Conservation (phyloP, 2,888 invertebrate species). For the Apamea epomidion region DNA sequence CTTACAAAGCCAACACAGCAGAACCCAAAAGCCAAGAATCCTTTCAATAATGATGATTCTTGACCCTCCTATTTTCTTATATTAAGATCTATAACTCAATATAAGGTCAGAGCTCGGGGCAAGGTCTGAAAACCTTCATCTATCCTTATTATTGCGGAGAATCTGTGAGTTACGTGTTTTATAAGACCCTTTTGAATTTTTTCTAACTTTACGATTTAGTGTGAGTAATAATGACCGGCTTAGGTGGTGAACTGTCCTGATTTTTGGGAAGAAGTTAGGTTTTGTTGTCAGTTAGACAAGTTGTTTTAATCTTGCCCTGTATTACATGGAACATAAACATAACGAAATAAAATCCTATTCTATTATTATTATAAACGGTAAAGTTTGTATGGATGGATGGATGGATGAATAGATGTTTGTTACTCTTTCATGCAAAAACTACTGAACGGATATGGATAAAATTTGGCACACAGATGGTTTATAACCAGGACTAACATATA, state of each 20-base stretch:
- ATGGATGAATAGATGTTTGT: too few species aligned
- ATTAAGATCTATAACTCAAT: constrained; percentile 62
- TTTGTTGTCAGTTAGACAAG: background rate
- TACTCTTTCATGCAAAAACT: too few species aligned
- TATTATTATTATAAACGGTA: too few species aligned
- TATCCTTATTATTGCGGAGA: constrained; percentile 49
- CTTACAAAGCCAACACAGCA: constrained; percentile 26
- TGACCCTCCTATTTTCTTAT: constrained; percentile 32
- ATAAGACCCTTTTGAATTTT: constrained; percentile 27
- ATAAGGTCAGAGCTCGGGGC: constrained; percentile 41
- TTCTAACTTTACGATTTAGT: constrained; percentile 13
- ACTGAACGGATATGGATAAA: too few species aligned
- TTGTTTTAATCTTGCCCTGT: background rate
- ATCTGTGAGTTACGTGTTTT: constrained; percentile 38
- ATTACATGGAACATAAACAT: too few species aligned
- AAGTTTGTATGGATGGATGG: too few species aligned
- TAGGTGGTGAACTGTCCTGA: background rate
- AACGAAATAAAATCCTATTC: too few species aligned
- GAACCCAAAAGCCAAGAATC: background rate
- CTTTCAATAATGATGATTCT: constrained; percentile 41
- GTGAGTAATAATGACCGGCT: background rate
- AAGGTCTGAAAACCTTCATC: constrained; percentile 43
- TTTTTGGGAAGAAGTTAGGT: background rate
- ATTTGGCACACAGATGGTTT: too few species aligned
- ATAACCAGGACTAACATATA: too few species aligned